Conservation (phyloP, 2,888 invertebrate genomes). For the Merodon equestris region DNA sequence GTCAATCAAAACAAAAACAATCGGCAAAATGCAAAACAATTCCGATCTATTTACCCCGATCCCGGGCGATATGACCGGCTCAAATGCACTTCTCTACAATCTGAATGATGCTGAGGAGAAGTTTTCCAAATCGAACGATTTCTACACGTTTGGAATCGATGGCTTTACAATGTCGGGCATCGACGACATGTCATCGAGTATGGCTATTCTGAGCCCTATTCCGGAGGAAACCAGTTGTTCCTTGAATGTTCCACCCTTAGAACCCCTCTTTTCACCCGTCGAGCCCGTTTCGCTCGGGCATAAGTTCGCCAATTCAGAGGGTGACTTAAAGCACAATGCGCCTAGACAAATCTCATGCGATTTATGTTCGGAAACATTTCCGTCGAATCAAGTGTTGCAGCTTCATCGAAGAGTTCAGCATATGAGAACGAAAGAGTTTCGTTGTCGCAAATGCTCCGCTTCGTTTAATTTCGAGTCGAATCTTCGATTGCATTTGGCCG, state of each 20-base stretch:
- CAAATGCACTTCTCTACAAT: conserved; percentile 44
- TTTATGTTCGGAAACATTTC: conserved; percentile 39
- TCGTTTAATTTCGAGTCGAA: conserved; percentile 66
- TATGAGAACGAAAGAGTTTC: conserved; percentile 56
- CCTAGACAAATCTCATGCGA: conserved; percentile 39
- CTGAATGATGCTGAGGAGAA: conserved; percentile 43
- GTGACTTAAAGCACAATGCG: background rate
- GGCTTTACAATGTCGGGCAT: conserved; percentile 50
- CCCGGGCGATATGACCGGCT: conserved; percentile 43
- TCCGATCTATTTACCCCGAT: conserved; percentile 48
- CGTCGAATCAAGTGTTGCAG: conserved; percentile 43
- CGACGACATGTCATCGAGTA: conserved; percentile 33
- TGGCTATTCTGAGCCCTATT: conserved; percentile 29
- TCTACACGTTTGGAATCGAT: conserved; percentile 50
- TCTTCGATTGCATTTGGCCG: conserved; percentile 48
- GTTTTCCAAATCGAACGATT: conserved; percentile 37
- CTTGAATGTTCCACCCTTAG: conserved; percentile 23
- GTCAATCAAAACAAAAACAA: background rate
- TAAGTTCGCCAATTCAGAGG: background rate
- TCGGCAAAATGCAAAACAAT: conserved; percentile 45
- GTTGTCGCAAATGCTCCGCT: conserved; percentile 60
- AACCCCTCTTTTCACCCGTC: conserved; percentile 38
- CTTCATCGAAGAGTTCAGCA: conserved; percentile 58
- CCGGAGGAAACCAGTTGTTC: conserved; percentile 37
- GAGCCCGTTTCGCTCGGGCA: background rate